Conservation (phyloP, 2,888 invertebrate species). For the Rosalia funebris region DNA sequence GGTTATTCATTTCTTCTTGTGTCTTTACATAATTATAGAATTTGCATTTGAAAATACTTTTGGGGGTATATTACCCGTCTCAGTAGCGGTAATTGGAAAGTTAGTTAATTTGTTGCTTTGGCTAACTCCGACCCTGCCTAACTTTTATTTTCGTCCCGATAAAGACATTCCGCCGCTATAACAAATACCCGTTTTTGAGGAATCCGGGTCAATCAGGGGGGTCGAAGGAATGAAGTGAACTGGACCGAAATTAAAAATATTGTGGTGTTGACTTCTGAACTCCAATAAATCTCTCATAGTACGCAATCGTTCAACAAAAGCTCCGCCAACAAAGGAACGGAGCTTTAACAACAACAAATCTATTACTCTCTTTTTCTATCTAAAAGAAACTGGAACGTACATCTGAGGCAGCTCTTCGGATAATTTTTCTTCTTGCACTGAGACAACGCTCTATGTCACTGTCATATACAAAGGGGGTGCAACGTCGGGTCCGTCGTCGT, state of each 20-base stretch:
- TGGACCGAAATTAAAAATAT: conserved; percentile 27
- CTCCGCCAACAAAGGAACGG: conserved; percentile 33
- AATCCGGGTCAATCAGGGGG: background rate
- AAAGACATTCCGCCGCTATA: background rate
- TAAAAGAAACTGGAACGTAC: conserved; percentile 14
- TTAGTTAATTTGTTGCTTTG: too few species aligned
- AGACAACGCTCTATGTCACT: conserved; percentile 52
- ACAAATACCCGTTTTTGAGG: background rate
- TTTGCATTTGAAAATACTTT: too few species aligned
- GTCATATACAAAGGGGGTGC: conserved; percentile 48
- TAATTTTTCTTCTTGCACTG: conserved; percentile 50
- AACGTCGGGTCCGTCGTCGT: conserved; percentile 21
- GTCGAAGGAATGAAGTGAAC: conserved; percentile 15
- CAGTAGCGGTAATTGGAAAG: too few species aligned
- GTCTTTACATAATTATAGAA: too few species aligned
- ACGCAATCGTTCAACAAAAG: conserved; percentile 33
- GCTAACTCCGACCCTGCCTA: background rate
- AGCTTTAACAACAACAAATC: conserved; percentile 44
- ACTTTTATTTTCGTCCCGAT: background rate
- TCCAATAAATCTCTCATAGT: conserved; percentile 39
- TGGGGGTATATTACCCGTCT: too few species aligned
- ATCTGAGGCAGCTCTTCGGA: conserved; percentile 42
- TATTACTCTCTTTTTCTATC: conserved; percentile 42
- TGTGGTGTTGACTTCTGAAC: conserved; percentile 24
- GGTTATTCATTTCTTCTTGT: too few species aligned